Evolutionary conservation across 1,140 invertebrate genomes (phyloP).

Genomic region (Lordiphosa mommai): DNA sequence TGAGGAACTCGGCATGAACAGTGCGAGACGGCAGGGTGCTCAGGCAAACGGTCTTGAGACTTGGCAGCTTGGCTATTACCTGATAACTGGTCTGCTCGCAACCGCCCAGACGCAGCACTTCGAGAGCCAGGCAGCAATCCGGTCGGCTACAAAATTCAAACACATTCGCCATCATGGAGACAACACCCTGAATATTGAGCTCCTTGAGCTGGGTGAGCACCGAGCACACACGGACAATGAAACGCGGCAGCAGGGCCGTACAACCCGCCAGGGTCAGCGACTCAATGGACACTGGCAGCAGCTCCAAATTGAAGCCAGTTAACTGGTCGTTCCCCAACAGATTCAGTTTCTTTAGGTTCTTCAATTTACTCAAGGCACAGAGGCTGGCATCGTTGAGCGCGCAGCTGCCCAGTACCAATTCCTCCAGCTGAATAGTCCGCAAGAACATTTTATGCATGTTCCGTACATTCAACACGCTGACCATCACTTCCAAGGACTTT

Average conservation of each 20-base stretch:
- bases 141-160: not conserved
- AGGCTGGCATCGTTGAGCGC: slow-evolving; percentile 2
- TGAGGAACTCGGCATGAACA: slow-evolving; percentile 6
- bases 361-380: slow-evolving; percentile 7
- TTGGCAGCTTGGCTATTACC: slow-evolving; percentile 32
- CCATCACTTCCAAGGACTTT: slow-evolving; percentile 8
- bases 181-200: slow-evolving; percentile 5
- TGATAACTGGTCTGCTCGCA: slow-evolving; percentile 1
- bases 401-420: slow-evolving; percentile 6
- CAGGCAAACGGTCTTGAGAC: slow-evolving; percentile 11
- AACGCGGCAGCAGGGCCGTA: not conserved
- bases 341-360: slow-evolving; percentile 23
- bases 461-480: not conserved
- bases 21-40: not conserved
- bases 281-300: slow-evolving; percentile 17
- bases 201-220: slow-evolving; percentile 12
- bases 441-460: slow-evolving; percentile 26
- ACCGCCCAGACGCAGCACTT: slow-evolving; percentile 13
- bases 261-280: slow-evolving; percentile 15
- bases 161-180: not conserved
- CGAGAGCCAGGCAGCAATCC: slow-evolving; percentile 4
- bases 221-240: not conserved
- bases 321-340: slow-evolving; percentile 13
- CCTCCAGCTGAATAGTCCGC: slow-evolving; percentile 9
- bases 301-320: slow-evolving; percentile 2